Conservation (phyloP, 1,140 invertebrate species). For the Drosophila erecta region DNA sequence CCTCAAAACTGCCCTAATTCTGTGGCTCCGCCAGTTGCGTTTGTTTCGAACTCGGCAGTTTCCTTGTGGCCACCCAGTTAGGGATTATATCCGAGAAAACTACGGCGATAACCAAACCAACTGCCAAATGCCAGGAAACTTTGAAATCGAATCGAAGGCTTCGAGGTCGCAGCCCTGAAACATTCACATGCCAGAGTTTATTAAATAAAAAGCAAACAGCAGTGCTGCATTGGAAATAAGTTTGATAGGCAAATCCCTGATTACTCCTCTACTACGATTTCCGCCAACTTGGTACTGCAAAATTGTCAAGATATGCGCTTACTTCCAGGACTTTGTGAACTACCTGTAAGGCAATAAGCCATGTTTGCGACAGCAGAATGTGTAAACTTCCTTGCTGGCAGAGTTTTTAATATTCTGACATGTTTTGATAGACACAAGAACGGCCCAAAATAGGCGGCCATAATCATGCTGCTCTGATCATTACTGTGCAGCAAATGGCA, state of each 20-base stretch:
- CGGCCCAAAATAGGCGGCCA: no score
- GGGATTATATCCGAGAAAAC: conserved; percentile 6
- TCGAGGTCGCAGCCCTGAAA: conserved; percentile 3
- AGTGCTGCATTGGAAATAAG: no score
- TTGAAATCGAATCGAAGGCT: not conserved
- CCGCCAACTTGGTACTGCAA: not conserved
- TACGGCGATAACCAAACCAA: not conserved
- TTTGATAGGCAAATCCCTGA: no score
- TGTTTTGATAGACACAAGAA: no score
- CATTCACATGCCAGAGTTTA: conserved; percentile 4
- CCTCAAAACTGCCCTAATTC: not conserved
- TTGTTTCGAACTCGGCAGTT: not conserved
- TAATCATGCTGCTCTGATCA: no score
- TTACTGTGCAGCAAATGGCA: no score
- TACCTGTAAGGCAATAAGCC: not conserved
- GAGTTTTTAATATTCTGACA: no score
- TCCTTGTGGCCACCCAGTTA: not conserved
- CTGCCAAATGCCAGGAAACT: conserved; percentile 1
- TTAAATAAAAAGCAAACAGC: no score
- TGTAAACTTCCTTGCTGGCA: no score
- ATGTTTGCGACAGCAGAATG: not conserved
- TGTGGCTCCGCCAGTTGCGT: not conserved
- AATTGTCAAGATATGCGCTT: not conserved
- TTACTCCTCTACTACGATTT: no score
- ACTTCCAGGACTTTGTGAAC: not conserved